Base-by-base conservation (phyloP, 2,888 invertebrate genomes). In the Timandra comae region DNA sequence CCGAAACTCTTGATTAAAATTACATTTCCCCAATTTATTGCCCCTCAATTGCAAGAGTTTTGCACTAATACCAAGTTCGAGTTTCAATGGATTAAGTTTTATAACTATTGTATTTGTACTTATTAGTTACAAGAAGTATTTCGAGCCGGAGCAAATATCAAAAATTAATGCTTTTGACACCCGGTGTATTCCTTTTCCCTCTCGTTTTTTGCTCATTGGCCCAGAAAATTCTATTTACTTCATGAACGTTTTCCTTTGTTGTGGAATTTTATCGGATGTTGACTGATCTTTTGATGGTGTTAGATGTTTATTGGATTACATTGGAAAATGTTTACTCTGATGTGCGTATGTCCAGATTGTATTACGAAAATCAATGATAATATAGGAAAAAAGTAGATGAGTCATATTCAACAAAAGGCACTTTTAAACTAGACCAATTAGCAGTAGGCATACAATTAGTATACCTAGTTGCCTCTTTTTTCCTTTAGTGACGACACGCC, bases 181-280 rank as follows among this genome's bases (percentile, higher is more conserved):
- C 23, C 9, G 27, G 27, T n/a, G n/a, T 7, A 29, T 33, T 27
- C 9, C 9, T 10, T 16, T 5, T 16, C 6, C 2, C 12, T 9
- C 8, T 24, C 21, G 6, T 12, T 12, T 3, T 7, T 22, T 41
- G 32, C 30, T 30, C 37, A 35, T 16, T 22, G 20, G 30, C 34
- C 30, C 30, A 35, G 39, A 35, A 43, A 39, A 43, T 37, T 37
- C 32, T 37, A 33, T 43, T 39, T 39, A 30, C 29, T 34, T 24
- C 30, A 23, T 21, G 29, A 40, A 36, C 33, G 36, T 37, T 39
- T 43, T 23, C 30, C 34, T 33, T 30, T 35, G 24, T 28, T 33
- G 26, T 29, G 33, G 35, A 29, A 35, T 32, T 35, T 32, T 28
- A 28, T 36, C 26, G 29, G 26, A 39, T 34, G 30, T 39, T 29